Percentiles rank a stretch among this genome's conserved stretches.
phyloP scores from a whole-genome alignment of 2,113 vertebrate genomes.

The Melierax canorus region DNA sequence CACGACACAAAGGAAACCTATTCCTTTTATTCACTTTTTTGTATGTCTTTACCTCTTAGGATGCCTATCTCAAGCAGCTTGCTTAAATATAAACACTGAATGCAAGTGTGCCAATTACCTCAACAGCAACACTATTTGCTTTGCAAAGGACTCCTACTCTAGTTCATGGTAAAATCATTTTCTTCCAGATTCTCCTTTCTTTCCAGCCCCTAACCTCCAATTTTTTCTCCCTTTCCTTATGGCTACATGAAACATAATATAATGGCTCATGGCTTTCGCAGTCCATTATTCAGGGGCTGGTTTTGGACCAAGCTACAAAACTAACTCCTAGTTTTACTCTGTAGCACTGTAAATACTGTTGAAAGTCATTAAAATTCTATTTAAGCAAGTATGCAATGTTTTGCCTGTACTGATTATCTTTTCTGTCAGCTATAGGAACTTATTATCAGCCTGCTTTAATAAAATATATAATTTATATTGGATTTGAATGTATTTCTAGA shows the following conservation, averaged over 20 bases:
- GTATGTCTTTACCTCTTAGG: background rate
- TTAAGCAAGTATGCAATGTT: background rate
- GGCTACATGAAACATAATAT: background rate
- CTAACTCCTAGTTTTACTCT: background rate
- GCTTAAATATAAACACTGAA: background rate
- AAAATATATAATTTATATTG: background rate
- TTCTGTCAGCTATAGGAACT: background rate
- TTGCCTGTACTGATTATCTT: background rate
- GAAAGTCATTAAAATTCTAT: background rate
- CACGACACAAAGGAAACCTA: background rate
- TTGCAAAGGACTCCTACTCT: background rate
- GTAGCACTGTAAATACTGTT: background rate
- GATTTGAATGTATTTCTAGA: background rate
- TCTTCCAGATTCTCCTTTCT: background rate
- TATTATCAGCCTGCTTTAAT: background rate
- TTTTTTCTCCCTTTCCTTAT: background rate
- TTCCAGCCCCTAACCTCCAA: background rate
- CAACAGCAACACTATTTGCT: background rate
- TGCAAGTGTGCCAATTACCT: background rate
- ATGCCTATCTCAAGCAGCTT: background rate
- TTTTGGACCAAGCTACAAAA: background rate
- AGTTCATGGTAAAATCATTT: background rate
- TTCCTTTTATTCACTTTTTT: background rate
- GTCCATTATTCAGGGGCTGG: background rate
- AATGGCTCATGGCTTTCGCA: background rate